Evolutionary conservation across 2,797 vertebrate species (phyloP).

Genomic region (Petrocephalus sullivani): DNA sequence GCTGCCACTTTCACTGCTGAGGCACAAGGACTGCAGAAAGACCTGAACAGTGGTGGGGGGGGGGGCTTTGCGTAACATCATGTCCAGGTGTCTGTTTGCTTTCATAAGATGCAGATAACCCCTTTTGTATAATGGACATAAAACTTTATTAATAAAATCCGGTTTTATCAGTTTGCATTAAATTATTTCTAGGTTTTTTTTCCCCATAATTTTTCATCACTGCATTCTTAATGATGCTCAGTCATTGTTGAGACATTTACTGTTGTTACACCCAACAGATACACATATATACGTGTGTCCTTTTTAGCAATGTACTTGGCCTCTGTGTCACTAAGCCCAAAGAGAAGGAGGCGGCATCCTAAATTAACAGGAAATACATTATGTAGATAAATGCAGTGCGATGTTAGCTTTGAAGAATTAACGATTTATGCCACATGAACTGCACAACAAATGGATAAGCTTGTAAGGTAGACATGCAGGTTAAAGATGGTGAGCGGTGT

Average conservation of each 20-base stretch:
- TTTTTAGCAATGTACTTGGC: not conserved
- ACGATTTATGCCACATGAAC: not conserved
- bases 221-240: not conserved
- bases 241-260: not conserved
- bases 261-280: not conserved
- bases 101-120: too few relatives aligned
- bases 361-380: slow-evolving; percentile 2
- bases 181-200: not conserved
- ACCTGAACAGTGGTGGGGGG: not conserved
- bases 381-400: not conserved
- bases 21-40: not conserved
- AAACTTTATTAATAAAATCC: too few relatives aligned
- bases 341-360: not conserved
- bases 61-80: not conserved
- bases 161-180: not conserved
- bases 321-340: not conserved
- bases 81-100: not conserved
- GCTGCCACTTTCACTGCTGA: not conserved
- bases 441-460: slow-evolving; percentile 3
- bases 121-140: not conserved
- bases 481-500: not conserved
- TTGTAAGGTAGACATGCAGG: not conserved
- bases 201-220: not conserved
- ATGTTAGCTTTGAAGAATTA: slow-evolving; percentile 2
- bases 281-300: not conserved